Evolutionary conservation across 2,797 vertebrate genomes (phyloP).

Genomic region (Pygocentrus nattereri): DNA sequence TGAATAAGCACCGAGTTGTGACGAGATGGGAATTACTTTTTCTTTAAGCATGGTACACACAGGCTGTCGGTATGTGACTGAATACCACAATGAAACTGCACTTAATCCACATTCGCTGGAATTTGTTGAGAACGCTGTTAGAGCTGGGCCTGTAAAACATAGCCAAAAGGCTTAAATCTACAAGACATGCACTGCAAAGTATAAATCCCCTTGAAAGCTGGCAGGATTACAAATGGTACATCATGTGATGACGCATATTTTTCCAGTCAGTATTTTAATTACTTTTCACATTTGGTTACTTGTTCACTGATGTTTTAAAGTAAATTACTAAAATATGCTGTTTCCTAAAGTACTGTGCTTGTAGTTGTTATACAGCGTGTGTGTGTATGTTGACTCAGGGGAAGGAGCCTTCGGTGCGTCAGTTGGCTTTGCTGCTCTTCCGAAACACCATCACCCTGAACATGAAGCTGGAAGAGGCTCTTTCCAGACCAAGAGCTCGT

Average conservation of each 20-base stretch:
- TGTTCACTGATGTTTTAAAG: too few relatives aligned
- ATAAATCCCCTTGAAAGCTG: too few relatives aligned
- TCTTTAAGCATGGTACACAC: background rate
- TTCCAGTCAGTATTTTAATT: too few relatives aligned
- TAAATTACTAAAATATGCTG: too few relatives aligned
- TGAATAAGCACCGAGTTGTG: background rate
- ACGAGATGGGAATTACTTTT: background rate
- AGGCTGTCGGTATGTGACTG: background rate
- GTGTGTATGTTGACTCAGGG: constrained; percentile 76
- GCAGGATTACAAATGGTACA: too few relatives aligned
- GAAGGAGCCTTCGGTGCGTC: constrained; percentile 95
- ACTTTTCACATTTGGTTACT: too few relatives aligned
- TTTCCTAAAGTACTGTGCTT: too few relatives aligned
- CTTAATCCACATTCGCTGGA: background rate
- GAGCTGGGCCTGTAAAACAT: background rate
- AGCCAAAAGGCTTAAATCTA: too few relatives aligned
- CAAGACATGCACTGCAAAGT: background rate
- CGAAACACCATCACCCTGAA: constrained; percentile 95
- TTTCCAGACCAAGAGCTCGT: constrained; percentile 90
- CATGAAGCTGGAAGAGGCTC: constrained; percentile 93
- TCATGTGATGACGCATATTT: too few relatives aligned
- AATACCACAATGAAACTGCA: background rate
- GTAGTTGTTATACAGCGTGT: background rate
- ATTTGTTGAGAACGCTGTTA: too few relatives aligned
- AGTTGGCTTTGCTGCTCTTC: constrained; percentile 94